Evolutionary conservation across 2,113 vertebrate species (phyloP).

Genomic region (Callopanchax toddi): DNA sequence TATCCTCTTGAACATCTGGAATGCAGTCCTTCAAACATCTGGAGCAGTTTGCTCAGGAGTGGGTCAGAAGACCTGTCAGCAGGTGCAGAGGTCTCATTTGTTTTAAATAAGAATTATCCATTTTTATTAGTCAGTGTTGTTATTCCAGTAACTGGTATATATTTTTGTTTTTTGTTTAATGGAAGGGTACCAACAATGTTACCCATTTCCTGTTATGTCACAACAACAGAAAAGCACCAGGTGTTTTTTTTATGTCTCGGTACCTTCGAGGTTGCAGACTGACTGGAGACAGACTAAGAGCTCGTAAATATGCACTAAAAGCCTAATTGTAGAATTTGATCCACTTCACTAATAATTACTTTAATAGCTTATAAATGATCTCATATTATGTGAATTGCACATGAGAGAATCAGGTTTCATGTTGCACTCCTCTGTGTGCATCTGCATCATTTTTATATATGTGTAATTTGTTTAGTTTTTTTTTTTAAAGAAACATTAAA

Average conservation of each 20-base stretch:
- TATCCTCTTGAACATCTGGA: no score
- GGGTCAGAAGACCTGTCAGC: no score
- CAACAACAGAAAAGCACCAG: constrained; percentile 38
- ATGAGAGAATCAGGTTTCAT: constrained; percentile 47
- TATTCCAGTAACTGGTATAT: no score
- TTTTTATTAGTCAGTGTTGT: no score
- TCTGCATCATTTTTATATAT: neutral
- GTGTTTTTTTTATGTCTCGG: constrained; percentile 38
- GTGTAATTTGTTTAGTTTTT: neutral
- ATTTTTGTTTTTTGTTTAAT: no score
- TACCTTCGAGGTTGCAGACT: constrained; percentile 41
- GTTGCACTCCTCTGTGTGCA: constrained; percentile 5
- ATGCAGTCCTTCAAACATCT: no score
- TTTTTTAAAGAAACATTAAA: constrained; percentile 17
- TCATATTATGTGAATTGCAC: constrained; percentile 48
- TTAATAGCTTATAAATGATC: constrained; percentile 58
- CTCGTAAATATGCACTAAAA: constrained; percentile 49
- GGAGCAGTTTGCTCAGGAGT: no score
- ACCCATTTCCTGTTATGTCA: no score
- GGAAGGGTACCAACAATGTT: no score
- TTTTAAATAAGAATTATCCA: no score
- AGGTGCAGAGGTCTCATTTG: no score
- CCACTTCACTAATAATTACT: constrained; percentile 57
- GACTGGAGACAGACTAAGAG: constrained; percentile 58
- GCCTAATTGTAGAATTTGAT: constrained; percentile 63